Percentiles rank a stretch among this genome's conserved stretches.
Evolutionary conservation across 2,113 vertebrate genomes (phyloP).

Genomic region (Nanorana parkeri): DNA sequence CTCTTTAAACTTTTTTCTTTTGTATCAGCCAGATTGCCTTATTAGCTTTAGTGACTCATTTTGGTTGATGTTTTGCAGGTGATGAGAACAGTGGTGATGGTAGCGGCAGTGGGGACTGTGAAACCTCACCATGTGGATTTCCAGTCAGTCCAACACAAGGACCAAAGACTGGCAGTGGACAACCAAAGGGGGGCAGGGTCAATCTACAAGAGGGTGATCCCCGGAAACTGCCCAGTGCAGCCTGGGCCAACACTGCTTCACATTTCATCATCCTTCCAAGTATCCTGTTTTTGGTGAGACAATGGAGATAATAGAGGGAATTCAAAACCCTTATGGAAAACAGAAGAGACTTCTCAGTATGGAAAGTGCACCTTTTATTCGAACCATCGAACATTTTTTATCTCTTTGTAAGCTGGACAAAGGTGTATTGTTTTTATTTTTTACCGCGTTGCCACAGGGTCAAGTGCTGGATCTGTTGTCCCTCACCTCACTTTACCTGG

Average conservation of each 20-base stretch:
- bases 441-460: conserved; percentile 77
- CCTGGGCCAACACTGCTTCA: conserved; percentile 59
- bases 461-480: conserved; percentile 65
- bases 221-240: conserved; percentile 57
- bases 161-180: conserved; percentile 45
- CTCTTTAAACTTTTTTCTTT: too few species aligned
- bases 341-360: conserved; percentile 68
- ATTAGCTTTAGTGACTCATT: too few species aligned
- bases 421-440: conserved; percentile 73
- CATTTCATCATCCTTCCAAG: conserved; percentile 66
- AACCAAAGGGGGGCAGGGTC: conserved; percentile 66
- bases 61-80: conserved; percentile 65
- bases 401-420: conserved; percentile 77
- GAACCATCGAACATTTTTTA: conserved; percentile 78
- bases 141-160: conserved; percentile 81
- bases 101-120: conserved; percentile 89
- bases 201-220: not conserved
- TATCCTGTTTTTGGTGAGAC: conserved; percentile 73
- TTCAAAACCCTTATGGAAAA: conserved; percentile 55
- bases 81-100: conserved; percentile 86
- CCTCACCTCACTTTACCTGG: conserved; percentile 60
- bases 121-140: conserved; percentile 69
- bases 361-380: conserved; percentile 76
- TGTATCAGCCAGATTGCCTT: too few species aligned
- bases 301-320: conserved; percentile 78